Base-by-base conservation (phyloP, 2,888 invertebrate species). In the Noctuana brunneofusca region DNA sequence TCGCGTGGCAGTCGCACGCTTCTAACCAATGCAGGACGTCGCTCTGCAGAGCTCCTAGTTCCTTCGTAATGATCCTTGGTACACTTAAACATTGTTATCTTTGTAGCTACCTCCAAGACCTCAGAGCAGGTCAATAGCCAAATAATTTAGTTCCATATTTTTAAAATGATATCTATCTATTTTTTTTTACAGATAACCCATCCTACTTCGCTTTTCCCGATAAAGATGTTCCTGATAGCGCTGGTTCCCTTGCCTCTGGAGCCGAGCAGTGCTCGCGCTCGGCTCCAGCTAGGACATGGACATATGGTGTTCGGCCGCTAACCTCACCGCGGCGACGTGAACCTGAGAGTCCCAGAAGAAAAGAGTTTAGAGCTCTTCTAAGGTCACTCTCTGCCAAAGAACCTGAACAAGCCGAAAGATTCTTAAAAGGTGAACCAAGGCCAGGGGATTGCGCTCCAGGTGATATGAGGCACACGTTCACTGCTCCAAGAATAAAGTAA, bases 191-290 rank as follows among this genome's bases (percentile, higher is more conserved):
- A 95, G 96, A 96, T 88, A 96, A 96, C 84, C 96, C 96, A 50
- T 95, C 95, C 67, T 96, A 96, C 82, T 96, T 96, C 83, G 93
- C 95, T 75, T 85, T 95, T 74, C 92, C 93, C 69, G 91, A 93
- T 75, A 92, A 89, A 69, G 86, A 89, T 81, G 86, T 84, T 59
- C 72, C 85, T 5, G 86, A 88, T 63, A 80, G 76, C 69, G 77
- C 77, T 22, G 83, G 81, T 27, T 68, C 80, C 12, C 75, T 74
- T 24, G 65, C 71, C n/a, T 69, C 83, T 9, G 83, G 49, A 83
- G 90, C 93, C 63, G 93, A 93, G 65, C 91, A 94, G 66, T 93
- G 94, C 68, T 92, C 94, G 68, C 90, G 92, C 46, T 95, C 95
- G 9, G 94, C 95, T 49, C 95, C 95, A 0, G 87, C 95, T 48